A percentile compares a stretch with the other conserved stretches of the same genome.
Conservation (phyloP, 1,140 invertebrate genomes). For the Drosophila erecta region DNA sequence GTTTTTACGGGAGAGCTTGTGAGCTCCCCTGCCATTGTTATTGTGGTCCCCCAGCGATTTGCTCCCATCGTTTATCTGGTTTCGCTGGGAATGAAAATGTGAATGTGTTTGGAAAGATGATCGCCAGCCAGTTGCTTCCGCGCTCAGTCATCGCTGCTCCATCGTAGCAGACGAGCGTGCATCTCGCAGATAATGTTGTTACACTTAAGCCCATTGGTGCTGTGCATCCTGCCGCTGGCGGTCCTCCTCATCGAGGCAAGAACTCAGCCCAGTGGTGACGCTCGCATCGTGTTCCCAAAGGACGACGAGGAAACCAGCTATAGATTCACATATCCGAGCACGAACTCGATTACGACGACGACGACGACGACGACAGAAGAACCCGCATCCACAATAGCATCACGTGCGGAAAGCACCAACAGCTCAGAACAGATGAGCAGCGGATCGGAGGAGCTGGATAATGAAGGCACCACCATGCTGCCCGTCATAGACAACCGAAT, state of each 20-base stretch:
- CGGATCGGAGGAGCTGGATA: slow-evolving; percentile 3
- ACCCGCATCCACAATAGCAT: background rate
- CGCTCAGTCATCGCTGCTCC: slow-evolving; percentile 48
- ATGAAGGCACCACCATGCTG: slow-evolving; percentile 9
- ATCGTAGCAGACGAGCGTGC: slow-evolving; percentile 59
- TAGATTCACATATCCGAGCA: background rate
- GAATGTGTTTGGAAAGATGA: slow-evolving; percentile 15
- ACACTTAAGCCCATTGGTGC: slow-evolving; percentile 11
- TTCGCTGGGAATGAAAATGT: slow-evolving; percentile 5
- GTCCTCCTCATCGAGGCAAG: slow-evolving; percentile 21
- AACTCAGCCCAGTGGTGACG: slow-evolving; percentile 19
- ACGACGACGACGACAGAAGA: background rate
- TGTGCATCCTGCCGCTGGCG: slow-evolving; percentile 20
- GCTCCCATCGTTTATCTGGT: slow-evolving; percentile 27
- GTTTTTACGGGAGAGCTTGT: slow-evolving; percentile 14
- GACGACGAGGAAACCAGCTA: slow-evolving; percentile 13
- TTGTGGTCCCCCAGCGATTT: slow-evolving; percentile 20
- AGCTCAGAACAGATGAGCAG: background rate
- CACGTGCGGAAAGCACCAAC: background rate
- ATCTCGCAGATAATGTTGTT: slow-evolving; percentile 7
- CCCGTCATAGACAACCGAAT: slow-evolving; percentile 57
- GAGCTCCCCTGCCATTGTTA: background rate
- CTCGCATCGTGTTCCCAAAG: slow-evolving; percentile 63
- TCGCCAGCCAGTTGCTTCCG: slow-evolving; percentile 2
- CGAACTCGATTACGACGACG: background rate